phyloP scores from a whole-genome alignment of 2,797 vertebrate species.

The Psittacula echo region DNA sequence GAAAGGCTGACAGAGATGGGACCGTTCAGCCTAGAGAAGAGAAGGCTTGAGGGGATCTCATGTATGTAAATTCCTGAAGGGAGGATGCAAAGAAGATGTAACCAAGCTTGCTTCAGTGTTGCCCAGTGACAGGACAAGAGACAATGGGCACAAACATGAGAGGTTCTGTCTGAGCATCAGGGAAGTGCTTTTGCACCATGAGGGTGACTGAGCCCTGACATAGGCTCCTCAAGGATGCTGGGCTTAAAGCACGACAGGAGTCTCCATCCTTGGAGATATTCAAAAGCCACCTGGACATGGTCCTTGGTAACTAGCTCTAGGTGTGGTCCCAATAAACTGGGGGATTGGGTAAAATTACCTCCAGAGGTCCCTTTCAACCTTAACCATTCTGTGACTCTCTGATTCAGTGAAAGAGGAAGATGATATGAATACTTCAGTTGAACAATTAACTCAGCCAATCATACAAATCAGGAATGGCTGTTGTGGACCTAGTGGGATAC shows the following conservation, averaged over 20 bases:
- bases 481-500: not conserved
- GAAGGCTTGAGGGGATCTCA: not conserved
- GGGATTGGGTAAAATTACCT: not conserved
- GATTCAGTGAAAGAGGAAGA: not conserved
- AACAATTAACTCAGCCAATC: not conserved
- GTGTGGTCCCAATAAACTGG: not conserved
- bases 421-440: not conserved
- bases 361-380: not conserved
- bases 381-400: not conserved
- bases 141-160: not conserved
- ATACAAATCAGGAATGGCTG: not conserved
- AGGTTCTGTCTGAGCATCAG: not conserved
- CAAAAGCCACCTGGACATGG: not conserved
- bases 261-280: not conserved
- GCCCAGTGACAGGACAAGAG: not conserved
- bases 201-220: not conserved
- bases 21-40: not conserved
- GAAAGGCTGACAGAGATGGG: not conserved
- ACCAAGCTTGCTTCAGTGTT: not conserved
- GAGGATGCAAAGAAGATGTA: not conserved
- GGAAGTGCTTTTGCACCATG: not conserved
- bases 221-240: not conserved
- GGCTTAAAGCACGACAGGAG: not conserved
- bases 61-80: not conserved
- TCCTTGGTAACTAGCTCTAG: not conserved